A percentile compares a stretch with the other conserved stretches of the same genome.
Evolutionary conservation across 2,888 invertebrate genomes (phyloP).

Genomic region (Diogma glabrata): DNA sequence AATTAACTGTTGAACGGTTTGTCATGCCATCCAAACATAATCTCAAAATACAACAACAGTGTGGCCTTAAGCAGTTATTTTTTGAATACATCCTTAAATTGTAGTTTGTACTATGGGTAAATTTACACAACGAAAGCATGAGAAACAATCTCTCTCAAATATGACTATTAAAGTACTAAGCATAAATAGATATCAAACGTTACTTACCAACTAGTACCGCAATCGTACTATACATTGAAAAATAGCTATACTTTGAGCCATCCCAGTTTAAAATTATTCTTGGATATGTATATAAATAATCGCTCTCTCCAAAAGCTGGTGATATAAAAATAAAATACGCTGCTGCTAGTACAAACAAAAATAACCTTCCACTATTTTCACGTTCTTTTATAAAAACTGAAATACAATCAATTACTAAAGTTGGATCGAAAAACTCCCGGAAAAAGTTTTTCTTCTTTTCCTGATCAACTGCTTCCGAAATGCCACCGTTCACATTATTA

Average conservation of each 20-base stretch:
- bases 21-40: too few relatives aligned
- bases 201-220: conserved; percentile 25
- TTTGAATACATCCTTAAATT: too few relatives aligned
- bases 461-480: background rate
- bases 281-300: conserved; percentile 32
- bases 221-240: conserved; percentile 29
- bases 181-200: too few relatives aligned
- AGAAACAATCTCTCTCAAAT: too few relatives aligned
- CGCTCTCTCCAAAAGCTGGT: conserved; percentile 29
- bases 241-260: conserved; percentile 31
- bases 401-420: conserved; percentile 30
- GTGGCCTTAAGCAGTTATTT: too few relatives aligned
- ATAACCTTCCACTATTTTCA: conserved; percentile 27
- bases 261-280: conserved; percentile 33
- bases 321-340: conserved; percentile 32
- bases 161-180: too few relatives aligned
- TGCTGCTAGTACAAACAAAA: conserved; percentile 27
- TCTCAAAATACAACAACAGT: too few relatives aligned
- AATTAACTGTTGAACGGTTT: too few relatives aligned
- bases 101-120: background rate
- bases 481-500: conserved; percentile 7
- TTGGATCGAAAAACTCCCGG: conserved; percentile 32
- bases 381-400: conserved; percentile 30
- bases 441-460: conserved; percentile 22
- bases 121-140: background rate